Conservation (phyloP, 2,113 vertebrate species). For the Tamias sibiricus region DNA sequence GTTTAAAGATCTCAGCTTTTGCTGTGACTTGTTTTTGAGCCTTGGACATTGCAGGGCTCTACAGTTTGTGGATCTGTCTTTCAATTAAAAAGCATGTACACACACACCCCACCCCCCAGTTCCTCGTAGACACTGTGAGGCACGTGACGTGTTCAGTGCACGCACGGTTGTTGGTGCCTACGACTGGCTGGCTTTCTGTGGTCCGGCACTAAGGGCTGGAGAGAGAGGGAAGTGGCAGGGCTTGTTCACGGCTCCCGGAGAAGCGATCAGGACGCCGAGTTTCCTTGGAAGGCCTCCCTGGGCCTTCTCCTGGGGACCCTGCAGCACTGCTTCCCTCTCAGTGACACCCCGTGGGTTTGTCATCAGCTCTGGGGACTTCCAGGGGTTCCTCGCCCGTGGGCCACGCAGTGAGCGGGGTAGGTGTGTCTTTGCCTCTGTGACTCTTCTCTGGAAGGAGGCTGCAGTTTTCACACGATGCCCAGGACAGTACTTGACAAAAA, state of each 20-base stretch:
- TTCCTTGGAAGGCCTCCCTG: not conserved
- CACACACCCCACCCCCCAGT: no score
- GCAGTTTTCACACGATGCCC: not conserved
- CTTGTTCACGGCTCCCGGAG: not conserved
- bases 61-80: no score
- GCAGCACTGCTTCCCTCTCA: not conserved
- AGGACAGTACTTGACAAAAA: not conserved
- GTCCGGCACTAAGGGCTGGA: not conserved
- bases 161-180: not conserved
- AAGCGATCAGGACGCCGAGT: not conserved
- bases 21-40: conserved; percentile 62
- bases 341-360: not conserved
- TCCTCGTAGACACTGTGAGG: no score
- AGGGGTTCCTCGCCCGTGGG: not conserved
- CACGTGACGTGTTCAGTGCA: no score
- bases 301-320: not conserved
- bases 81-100: no score
- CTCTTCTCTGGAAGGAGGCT: not conserved
- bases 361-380: not conserved
- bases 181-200: not conserved
- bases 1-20: conserved; percentile 55
- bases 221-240: not conserved
- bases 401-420: no score
- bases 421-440: not conserved
- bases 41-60: not conserved